phyloP scores from a whole-genome alignment of 2,113 vertebrate species.

The Tursiops truncatus region DNA sequence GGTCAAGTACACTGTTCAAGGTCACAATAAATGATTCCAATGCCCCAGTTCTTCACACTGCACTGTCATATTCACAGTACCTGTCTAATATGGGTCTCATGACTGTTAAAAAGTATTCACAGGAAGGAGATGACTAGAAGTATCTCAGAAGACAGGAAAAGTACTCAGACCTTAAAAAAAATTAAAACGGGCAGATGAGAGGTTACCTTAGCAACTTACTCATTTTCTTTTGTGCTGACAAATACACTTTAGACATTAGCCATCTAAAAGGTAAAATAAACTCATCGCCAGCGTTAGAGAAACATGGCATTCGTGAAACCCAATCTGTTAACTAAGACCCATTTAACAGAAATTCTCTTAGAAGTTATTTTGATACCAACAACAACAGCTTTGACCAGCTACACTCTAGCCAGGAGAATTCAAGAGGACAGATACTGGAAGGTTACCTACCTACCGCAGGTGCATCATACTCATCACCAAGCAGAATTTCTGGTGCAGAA shows the following conservation, averaged over 20 bases:
- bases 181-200: neutral
- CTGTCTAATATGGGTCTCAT: neutral
- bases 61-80: neutral
- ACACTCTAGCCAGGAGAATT: neutral
- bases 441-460: constrained; percentile 94
- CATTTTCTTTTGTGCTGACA: neutral
- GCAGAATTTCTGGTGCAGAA: constrained; percentile 97
- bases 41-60: neutral
- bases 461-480: constrained; percentile 98
- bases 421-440: neutral
- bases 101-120: neutral
- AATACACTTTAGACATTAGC: neutral
- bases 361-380: neutral
- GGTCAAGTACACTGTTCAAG: neutral
- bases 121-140: neutral
- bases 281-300: neutral
- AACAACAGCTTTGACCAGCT: neutral
- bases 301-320: neutral
- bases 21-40: neutral
- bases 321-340: neutral
- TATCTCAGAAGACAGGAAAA: neutral
- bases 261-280: neutral
- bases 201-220: neutral
- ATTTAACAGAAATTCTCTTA: neutral
- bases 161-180: neutral